phyloP scores from a whole-genome alignment of 2,797 vertebrate genomes.

The Orientallactaga sibirica region DNA sequence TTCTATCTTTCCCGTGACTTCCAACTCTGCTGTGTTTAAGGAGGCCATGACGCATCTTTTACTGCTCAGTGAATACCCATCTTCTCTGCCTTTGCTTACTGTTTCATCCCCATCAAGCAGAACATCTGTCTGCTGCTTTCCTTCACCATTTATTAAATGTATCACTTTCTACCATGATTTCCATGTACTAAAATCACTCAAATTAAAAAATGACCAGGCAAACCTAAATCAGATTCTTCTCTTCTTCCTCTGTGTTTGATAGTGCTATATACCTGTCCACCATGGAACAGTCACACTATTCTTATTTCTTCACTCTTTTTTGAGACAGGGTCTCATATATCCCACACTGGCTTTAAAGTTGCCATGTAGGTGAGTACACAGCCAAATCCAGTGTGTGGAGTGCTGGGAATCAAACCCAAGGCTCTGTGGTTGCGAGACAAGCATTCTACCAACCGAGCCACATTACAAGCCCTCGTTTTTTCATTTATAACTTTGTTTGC shows the following conservation, averaged over 20 bases:
- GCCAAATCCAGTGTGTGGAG: too few species aligned
- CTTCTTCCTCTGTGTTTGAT: not conserved
- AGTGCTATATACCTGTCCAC: not conserved
- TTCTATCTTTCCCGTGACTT: not conserved
- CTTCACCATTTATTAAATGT: not conserved
- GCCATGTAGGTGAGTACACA: too few species aligned
- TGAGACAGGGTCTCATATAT: too few species aligned
- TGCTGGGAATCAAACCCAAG: too few species aligned
- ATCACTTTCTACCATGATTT: not conserved
- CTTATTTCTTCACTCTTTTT: too few species aligned
- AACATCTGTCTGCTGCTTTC: not conserved
- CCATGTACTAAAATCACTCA: conserved; percentile 3
- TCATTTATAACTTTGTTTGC: not conserved
- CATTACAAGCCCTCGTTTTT: not conserved
- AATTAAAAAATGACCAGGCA: not conserved
- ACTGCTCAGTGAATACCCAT: not conserved
- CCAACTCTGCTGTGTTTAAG: not conserved
- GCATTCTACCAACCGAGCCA: too few species aligned
- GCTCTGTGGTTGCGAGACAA: too few species aligned
- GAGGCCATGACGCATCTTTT: too few species aligned
- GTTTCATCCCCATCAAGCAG: not conserved
- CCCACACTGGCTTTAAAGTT: too few species aligned
- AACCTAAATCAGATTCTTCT: not conserved
- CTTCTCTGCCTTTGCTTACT: not conserved
- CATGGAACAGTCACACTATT: not conserved